These are phyloP conservation scores for Tretioscincus oriximinensis DNA, from an alignment of 2,113 vertebrate genomes.

Conservation along the genomic window DNA sequence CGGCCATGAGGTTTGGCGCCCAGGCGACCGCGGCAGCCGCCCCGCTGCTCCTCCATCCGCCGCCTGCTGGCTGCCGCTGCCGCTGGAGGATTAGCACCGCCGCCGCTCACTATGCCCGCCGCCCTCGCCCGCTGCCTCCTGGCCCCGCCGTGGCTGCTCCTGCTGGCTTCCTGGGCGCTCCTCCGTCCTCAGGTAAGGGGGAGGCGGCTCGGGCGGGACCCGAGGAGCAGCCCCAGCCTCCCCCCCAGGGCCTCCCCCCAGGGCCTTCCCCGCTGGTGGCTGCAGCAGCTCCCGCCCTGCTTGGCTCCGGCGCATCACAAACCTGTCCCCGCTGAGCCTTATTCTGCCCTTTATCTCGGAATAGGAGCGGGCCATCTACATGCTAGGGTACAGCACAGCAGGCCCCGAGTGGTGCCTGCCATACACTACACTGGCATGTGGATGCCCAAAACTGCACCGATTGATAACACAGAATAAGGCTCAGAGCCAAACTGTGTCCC, in stretches of 20 bases:
- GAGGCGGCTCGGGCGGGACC: background rate
- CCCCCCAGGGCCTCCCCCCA: background rate
- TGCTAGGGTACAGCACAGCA: no score
- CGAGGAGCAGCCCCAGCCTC: background rate
- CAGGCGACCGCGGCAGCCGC: conserved; percentile 10
- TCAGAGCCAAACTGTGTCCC: no score
- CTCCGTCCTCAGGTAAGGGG: conserved; percentile 63
- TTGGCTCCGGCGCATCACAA: background rate
- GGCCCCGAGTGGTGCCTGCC: no score
- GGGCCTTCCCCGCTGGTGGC: accelerated
- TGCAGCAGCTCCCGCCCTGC: background rate
- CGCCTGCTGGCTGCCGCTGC: conserved; percentile 19
- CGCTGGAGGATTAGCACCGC: background rate
- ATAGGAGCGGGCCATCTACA: no score
- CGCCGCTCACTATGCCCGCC: conserved; percentile 29
- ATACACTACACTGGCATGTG: no score
- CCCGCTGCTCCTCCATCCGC: conserved; percentile 39
- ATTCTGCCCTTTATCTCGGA: no score
- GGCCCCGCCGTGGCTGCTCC: background rate
- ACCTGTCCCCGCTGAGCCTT: no score
- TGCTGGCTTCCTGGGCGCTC: conserved; percentile 42
- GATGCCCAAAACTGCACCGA: no score
- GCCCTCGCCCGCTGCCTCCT: conserved; percentile 25
- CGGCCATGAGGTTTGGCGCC: conserved; percentile 63
- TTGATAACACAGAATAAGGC: no score